Percentiles rank a stretch among this genome's conserved stretches.
These are phyloP conservation scores for Pelagia noctiluca DNA, from an alignment of 30 jellyfish, hydroid and myxozoan genomes.

Conservation along the genomic window DNA sequence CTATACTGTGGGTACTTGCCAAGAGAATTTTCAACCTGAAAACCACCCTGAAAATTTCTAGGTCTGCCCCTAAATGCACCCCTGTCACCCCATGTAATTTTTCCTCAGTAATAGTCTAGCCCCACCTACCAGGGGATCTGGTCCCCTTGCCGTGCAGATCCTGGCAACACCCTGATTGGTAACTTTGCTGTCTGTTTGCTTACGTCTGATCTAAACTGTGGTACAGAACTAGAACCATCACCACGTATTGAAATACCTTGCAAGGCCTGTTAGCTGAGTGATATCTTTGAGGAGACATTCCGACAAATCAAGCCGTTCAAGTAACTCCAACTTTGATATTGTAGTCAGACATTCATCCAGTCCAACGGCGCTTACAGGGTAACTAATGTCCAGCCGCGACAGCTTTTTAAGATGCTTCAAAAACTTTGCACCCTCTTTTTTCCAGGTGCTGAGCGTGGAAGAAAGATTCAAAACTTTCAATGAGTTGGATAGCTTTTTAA, in stretches of 20 bases:
- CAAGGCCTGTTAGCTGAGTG: background rate
- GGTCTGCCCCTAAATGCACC: no score
- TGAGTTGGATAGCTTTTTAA: constrained; percentile 17
- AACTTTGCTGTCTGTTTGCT: background rate
- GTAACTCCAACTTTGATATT: constrained; percentile 32
- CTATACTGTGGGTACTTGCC: no score
- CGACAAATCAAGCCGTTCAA: constrained; percentile 76
- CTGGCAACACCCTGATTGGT: background rate
- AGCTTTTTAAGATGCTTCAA: background rate
- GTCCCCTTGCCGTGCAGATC: background rate
- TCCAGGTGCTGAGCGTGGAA: constrained; percentile 55
- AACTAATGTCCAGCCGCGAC: constrained; percentile 46
- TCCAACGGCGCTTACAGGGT: background rate
- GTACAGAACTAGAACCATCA: background rate
- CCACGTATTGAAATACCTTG: background rate
- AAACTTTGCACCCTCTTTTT: constrained; percentile 6
- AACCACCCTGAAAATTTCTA: no score
- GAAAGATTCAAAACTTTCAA: constrained; percentile 53
- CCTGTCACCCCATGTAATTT: no score
- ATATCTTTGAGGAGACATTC: constrained; percentile 9
- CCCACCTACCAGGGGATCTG: background rate
- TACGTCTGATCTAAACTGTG: background rate
- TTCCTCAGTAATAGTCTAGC: background rate
- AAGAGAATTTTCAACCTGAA: no score
- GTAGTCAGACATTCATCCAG: constrained; percentile 29